Evolutionary conservation across 2,797 vertebrate species (phyloP), one percentile per base, ranked within the genome.

Genomic region (Adrianichthys oophorus): DNA sequence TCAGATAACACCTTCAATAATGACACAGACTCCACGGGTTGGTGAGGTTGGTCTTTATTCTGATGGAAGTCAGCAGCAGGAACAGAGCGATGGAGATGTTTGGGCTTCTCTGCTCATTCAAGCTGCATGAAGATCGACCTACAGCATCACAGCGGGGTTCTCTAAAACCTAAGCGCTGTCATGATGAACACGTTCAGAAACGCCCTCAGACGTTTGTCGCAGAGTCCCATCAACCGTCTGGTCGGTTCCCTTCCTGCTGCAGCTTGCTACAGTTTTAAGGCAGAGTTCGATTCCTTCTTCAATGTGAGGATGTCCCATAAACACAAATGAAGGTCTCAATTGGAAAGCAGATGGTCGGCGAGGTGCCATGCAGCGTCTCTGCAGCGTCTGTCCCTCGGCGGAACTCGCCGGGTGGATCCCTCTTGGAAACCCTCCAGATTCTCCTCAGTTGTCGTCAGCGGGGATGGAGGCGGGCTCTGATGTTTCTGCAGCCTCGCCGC

Each of bases 201-300:
- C 41, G 0, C 44, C 26, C 26, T 32, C 29, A 32, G 32, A 12
- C 10, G 32, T 37, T 3, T 32, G 32, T 19, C 19, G 19, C 19
- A 19, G 19, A 19, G 19, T 23, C 44, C 24, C 19, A n/a, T 44
- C 21, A 44, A 64, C 24, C 46, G 52, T 68, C 48, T 23, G 41
- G 61, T 26, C 57, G 26, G 51, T 62, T 58, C 43, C 57, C 4
- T 52, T 55, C 2, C 17, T 48, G 56, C 53, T 8, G 1, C 50
- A 47, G 56, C 47, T 70, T 56, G 80, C 86, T 84, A 81, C 72
- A 41, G 70, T 72, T 65, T 77, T 88, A 86, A 88, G 87, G 85
- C 83, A 85, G 70, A 84, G 63, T 78, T 44, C 24, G 1, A 4
- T 48, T 51, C 55, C 53, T 52, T 69, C 18, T 14, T 42, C 8